Percentiles rank a stretch among this genome's conserved stretches.
phyloP scores from a whole-genome alignment of 2,797 vertebrate genomes.

The Acrossocheilus fasciatus region DNA sequence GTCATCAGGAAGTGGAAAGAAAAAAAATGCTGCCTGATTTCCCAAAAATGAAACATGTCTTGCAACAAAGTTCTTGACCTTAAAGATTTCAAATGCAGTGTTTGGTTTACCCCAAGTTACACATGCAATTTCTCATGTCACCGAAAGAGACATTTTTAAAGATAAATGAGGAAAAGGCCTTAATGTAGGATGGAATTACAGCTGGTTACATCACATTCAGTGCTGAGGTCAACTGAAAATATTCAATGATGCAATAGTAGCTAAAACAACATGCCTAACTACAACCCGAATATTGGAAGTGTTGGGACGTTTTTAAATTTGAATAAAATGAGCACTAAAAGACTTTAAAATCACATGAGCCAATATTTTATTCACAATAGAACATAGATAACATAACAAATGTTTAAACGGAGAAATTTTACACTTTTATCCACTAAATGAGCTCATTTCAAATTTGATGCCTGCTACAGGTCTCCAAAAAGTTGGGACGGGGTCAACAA shows the following conservation, averaged over 20 bases:
- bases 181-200: background rate
- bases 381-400: no score
- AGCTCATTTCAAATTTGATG: no score
- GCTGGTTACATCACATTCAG: background rate
- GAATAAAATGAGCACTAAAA: no score
- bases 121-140: background rate
- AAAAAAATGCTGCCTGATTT: background rate
- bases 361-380: no score
- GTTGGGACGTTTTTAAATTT: no score
- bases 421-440: no score
- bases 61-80: background rate
- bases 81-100: background rate
- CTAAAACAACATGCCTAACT: background rate
- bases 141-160: background rate
- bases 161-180: background rate
- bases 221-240: slow-evolving; percentile 1
- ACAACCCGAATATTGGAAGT: no score
- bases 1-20: slow-evolving; percentile 2
- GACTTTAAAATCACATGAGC: no score
- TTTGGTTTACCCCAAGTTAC: background rate
- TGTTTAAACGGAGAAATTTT: no score
- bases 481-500: no score
- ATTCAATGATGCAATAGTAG: background rate
- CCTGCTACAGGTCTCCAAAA: no score
- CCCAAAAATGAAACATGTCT: background rate